Percentiles rank a stretch among this genome's conserved stretches.
phyloP scores from a whole-genome alignment of 1,140 invertebrate species.

The Lerema accius region DNA sequence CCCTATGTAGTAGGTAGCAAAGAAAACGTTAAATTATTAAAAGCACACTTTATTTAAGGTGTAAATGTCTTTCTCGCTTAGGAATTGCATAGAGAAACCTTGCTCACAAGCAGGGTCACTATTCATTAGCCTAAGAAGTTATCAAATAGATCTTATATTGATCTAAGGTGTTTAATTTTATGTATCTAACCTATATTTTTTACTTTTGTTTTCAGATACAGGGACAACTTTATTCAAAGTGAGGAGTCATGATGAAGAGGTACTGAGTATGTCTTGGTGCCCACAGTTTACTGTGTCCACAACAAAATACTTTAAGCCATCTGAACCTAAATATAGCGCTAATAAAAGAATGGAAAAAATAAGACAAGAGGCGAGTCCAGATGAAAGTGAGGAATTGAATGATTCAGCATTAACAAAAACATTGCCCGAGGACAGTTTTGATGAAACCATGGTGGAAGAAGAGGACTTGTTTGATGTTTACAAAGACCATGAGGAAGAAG shows the following conservation, averaged over 20 bases:
- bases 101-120: too few species aligned
- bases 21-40: too few species aligned
- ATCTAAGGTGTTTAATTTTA: conserved; percentile 18
- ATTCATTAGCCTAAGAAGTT: too few species aligned
- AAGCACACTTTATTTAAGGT: too few species aligned
- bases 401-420: conserved; percentile 54
- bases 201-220: conserved; percentile 80
- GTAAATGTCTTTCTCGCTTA: too few species aligned
- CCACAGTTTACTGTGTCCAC: conserved; percentile 77
- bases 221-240: conserved; percentile 86
- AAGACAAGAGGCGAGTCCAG: conserved; percentile 42
- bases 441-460: conserved; percentile 58
- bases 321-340: conserved; percentile 40
- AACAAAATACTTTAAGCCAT: conserved; percentile 50
- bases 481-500: conserved; percentile 70
- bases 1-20: too few species aligned
- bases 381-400: conserved; percentile 42
- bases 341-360: conserved; percentile 54
- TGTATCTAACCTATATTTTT: too few species aligned
- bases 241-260: conserved; percentile 88
- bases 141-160: too few species aligned
- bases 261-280: conserved; percentile 89
- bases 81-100: too few species aligned
- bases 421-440: conserved; percentile 66
- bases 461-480: conserved; percentile 78